Evolutionary conservation across 2,113 vertebrate genomes (phyloP).

Genomic region (Megaleporinus macrocephalus): DNA sequence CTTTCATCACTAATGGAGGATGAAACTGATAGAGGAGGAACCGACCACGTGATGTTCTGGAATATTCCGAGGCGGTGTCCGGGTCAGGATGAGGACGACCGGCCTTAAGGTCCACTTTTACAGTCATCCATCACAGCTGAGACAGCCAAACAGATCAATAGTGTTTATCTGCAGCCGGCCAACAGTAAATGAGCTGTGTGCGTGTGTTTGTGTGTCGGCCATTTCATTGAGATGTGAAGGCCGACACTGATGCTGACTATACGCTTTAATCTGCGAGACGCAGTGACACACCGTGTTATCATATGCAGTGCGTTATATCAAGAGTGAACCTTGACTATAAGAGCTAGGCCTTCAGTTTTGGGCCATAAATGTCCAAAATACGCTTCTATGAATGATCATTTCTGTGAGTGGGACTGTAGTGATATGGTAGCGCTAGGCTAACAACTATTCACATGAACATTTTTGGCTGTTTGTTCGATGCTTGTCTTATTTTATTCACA

Average conservation of each 20-base stretch:
- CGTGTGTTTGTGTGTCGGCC: neutral
- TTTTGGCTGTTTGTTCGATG: too few relatives aligned
- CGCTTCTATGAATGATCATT: too few relatives aligned
- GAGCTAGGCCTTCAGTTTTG: too few relatives aligned
- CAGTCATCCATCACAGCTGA: slow-evolving; percentile 17
- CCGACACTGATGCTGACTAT: neutral
- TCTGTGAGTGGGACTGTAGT: too few relatives aligned
- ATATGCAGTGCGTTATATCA: neutral
- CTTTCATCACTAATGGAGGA: neutral
- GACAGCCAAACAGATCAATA: slow-evolving; percentile 39
- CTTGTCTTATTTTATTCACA: too few relatives aligned
- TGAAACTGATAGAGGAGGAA: too few relatives aligned
- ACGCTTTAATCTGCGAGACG: neutral
- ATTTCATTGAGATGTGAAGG: slow-evolving; percentile 15
- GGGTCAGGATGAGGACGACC: neutral
- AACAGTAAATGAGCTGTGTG: slow-evolving; percentile 21
- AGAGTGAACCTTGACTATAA: too few relatives aligned
- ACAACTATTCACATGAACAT: too few relatives aligned
- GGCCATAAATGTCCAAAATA: too few relatives aligned
- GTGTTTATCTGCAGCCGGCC: slow-evolving; percentile 27
- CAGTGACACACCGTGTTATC: slow-evolving; percentile 16
- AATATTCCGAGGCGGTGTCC: slow-evolving; percentile 16
- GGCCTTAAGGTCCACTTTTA: slow-evolving; percentile 34
- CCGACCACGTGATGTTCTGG: neutral
- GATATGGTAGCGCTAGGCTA: too few relatives aligned